A percentile compares a stretch with the other conserved stretches of the same genome.
Evolutionary conservation across 92 coral and sea anemone genomes (phyloP).

Genomic region (Blastomussa wellsi): DNA sequence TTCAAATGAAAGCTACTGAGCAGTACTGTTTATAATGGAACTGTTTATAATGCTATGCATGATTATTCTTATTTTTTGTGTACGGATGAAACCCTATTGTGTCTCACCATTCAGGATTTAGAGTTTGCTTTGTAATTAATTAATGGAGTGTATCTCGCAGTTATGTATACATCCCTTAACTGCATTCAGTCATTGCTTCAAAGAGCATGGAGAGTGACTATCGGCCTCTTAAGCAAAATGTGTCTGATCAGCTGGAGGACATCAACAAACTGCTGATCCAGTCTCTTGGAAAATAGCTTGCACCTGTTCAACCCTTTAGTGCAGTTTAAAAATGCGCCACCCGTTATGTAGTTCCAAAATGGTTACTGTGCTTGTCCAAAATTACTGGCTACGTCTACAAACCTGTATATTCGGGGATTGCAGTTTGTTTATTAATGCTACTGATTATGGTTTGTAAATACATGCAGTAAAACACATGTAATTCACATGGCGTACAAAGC

Average conservation of each 20-base stretch:
- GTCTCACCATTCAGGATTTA: background rate
- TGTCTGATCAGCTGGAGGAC: conserved; percentile 81
- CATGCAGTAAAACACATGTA: background rate
- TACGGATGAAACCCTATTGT: too few species aligned
- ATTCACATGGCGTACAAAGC: too few species aligned
- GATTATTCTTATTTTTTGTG: background rate
- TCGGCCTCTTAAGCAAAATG: conserved; percentile 83
- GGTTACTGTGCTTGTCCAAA: background rate
- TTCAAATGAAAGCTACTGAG: background rate
- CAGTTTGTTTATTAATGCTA: background rate
- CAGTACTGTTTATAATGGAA: background rate
- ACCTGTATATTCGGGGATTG: background rate
- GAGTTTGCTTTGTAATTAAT: background rate
- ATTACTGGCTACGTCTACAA: too few species aligned
- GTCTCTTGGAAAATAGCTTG: conserved; percentile 71
- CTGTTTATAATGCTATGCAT: background rate
- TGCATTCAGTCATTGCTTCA: conserved; percentile 75
- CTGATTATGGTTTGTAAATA: background rate
- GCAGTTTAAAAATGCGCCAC: background rate
- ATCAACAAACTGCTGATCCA: conserved; percentile 83
- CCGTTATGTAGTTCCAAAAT: background rate
- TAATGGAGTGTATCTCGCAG: background rate
- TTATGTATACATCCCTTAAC: conserved; percentile 19
- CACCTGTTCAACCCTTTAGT: background rate
- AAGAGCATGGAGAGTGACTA: conserved; percentile 97